A percentile compares a stretch with the other conserved stretches of the same genome.
These are phyloP conservation scores for Andricus curvator DNA, from an alignment of 2,888 invertebrate genomes.

Conservation along the genomic window DNA sequence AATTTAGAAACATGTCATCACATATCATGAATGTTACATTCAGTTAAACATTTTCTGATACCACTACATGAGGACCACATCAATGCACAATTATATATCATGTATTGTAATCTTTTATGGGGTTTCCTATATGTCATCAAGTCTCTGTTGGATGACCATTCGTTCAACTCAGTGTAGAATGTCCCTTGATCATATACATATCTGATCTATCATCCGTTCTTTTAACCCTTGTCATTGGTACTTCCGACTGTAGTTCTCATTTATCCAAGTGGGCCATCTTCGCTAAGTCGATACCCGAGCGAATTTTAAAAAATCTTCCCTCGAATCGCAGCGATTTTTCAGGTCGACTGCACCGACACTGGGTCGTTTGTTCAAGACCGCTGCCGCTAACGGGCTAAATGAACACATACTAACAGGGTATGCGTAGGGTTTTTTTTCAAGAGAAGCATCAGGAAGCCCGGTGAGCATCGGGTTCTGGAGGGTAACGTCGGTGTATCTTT, in stretches of 20 bases:
- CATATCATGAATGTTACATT: not conserved
- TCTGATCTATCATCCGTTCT: no score
- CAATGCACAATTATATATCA: no score
- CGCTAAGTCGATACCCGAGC: not conserved
- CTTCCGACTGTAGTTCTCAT: not conserved
- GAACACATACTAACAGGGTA: not conserved
- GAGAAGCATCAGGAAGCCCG: conserved; percentile 45
- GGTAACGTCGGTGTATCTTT: conserved; percentile 68
- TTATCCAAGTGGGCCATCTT: no score
- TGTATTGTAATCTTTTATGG: no score
- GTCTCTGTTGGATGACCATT: no score
- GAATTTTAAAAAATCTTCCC: conserved; percentile 50
- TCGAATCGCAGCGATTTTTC: conserved; percentile 59
- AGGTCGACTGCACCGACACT: conserved; percentile 48
- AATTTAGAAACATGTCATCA: no score
- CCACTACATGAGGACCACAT: not conserved
- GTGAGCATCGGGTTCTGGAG: conserved; percentile 40
- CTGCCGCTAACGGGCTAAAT: conserved; percentile 9
- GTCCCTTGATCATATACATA: no score
- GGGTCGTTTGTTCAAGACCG: conserved; percentile 43
- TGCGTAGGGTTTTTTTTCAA: conserved; percentile 4
- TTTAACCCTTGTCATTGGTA: no score
- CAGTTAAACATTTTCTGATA: not conserved
- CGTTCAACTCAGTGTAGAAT: no score
- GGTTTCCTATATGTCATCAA: no score